Conservation (phyloP, 2,888 invertebrate genomes). For the Tanypteryx hageni region DNA sequence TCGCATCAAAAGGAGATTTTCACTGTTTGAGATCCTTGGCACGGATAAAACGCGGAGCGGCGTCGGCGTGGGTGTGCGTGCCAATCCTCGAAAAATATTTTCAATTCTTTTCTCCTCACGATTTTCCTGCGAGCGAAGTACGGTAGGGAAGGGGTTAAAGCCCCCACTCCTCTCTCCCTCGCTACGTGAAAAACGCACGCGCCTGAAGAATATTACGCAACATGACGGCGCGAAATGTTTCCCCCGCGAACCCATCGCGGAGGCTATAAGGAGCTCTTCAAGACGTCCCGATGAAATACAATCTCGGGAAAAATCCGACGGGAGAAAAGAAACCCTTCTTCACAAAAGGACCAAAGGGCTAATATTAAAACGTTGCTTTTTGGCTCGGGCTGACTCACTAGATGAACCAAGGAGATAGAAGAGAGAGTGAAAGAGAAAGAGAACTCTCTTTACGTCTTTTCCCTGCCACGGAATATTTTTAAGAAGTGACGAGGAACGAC, state of each 20-base stretch:
- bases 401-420: constrained; percentile 53
- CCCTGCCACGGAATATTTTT: constrained; percentile 38
- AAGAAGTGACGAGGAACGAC: constrained; percentile 23
- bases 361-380: constrained; percentile 40
- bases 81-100: not conserved
- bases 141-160: not conserved
- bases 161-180: too few species aligned
- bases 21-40: not conserved
- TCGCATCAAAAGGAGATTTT: not conserved
- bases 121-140: not conserved
- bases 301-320: not conserved
- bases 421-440: not conserved
- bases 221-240: not conserved
- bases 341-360: constrained; percentile 40
- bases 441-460: not conserved
- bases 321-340: not conserved
- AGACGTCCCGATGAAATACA: constrained; percentile 2
- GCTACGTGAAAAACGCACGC: not conserved
- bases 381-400: constrained; percentile 25
- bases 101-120: constrained; percentile 6
- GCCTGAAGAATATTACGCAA: not conserved
- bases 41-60: not conserved
- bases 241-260: not conserved
- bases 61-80: not conserved
- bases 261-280: constrained; percentile 50